phyloP scores from a whole-genome alignment of 2,888 invertebrate genomes.

The Chloromyia formosa region DNA sequence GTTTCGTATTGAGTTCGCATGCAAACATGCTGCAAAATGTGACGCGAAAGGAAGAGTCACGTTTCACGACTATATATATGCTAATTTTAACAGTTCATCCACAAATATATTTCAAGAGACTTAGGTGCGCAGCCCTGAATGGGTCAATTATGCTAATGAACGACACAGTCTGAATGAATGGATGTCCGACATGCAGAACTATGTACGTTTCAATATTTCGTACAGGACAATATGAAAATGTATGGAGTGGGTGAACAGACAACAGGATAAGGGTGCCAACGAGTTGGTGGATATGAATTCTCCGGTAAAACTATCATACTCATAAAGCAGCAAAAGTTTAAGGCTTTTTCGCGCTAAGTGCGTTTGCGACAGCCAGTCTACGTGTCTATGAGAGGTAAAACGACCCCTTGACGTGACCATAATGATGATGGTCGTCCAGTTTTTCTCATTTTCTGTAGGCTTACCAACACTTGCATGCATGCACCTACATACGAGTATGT shows the following conservation, averaged over 20 bases:
- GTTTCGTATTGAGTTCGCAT: constrained; percentile 5
- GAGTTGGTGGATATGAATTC: background rate
- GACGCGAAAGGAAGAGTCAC: constrained; percentile 15
- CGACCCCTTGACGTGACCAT: constrained; percentile 7
- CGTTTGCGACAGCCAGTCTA: constrained; percentile 19
- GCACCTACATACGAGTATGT: background rate
- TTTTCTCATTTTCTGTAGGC: background rate
- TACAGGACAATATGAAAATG: too few species aligned
- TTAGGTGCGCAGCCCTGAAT: constrained; percentile 54
- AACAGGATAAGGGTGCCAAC: background rate
- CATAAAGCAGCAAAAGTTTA: background rate
- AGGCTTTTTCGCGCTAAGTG: constrained; percentile 14
- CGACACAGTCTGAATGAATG: constrained; percentile 34
- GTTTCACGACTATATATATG: constrained; percentile 1
- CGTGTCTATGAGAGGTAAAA: background rate
- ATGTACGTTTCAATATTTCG: constrained; percentile 1
- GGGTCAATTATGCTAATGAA: constrained; percentile 63
- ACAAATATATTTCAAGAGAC: constrained; percentile 41
- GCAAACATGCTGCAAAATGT: constrained; percentile 2
- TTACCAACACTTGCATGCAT: too few species aligned
- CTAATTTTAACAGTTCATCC: constrained; percentile 33
- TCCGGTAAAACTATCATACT: background rate
- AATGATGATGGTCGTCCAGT: background rate
- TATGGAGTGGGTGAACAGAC: too few species aligned
- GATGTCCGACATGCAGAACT: constrained; percentile 40